Conservation (phyloP, 2,113 vertebrate species). For the Tenrec ecaudatus region DNA sequence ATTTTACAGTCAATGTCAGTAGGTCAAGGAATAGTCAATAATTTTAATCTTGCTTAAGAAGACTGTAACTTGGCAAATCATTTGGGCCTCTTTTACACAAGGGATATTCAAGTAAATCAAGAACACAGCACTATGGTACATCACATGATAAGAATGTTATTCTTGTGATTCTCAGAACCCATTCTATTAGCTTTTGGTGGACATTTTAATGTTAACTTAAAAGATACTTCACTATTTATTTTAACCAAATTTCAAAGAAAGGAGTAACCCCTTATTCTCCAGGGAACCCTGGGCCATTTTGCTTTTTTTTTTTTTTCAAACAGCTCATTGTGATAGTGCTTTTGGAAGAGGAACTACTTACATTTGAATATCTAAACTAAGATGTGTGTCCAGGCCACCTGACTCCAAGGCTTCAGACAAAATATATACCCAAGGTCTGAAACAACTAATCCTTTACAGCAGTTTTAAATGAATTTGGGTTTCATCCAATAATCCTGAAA, state of each 20-base stretch:
- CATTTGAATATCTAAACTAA: constrained; percentile 32
- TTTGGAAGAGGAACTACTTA: not conserved
- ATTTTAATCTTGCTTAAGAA: not conserved
- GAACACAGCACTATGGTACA: not conserved
- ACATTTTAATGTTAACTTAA: not conserved
- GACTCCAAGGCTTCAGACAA: constrained; percentile 45
- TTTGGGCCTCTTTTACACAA: not conserved
- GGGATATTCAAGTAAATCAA: not conserved
- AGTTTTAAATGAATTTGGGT: constrained; percentile 45
- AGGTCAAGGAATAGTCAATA: not conserved
- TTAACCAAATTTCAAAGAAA: not conserved
- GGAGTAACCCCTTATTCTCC: not conserved
- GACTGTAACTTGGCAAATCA: not conserved
- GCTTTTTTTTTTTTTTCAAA: not conserved
- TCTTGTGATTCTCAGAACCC: not conserved
- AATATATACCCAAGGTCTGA: constrained; percentile 63
- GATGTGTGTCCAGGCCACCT: not conserved
- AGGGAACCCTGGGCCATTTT: not conserved
- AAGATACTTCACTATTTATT: not conserved
- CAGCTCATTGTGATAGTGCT: not conserved
- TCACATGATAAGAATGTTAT: not conserved
- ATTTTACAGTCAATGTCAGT: not conserved
- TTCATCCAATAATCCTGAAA: constrained; percentile 63
- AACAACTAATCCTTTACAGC: constrained; percentile 60
- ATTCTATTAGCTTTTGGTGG: not conserved